Base-by-base conservation (phyloP, 2,113 vertebrate genomes). In the Phyllostomus hastatus region DNA sequence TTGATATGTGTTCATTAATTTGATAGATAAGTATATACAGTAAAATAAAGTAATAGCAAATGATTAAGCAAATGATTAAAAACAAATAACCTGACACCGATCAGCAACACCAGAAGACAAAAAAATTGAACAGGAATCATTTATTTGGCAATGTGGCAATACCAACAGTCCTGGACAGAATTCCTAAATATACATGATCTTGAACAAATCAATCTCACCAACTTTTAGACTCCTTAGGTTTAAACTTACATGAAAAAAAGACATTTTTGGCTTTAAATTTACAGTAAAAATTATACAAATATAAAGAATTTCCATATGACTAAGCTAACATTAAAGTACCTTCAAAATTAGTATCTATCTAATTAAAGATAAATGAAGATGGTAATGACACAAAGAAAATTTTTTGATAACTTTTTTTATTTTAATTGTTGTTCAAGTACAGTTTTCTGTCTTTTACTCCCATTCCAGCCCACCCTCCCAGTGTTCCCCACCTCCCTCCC, bases 221-320 rank as follows among this genome's bases (percentile, higher is more conserved):
- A 82, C 17, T 57, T 89, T 90, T 91, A 92, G 16, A 94, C 54
- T 72, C 12, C 31, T 91, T 8, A 52, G 26, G 3, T 88, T 97
- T 84, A 84, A 95, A 54, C 5, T 50, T 88, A 38, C 0, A 95
- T 83, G 50, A 59, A 84, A 87, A 70, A 50, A 50, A 59, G 33
- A 80, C 31, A 48, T 43, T 4, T 82, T 90, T 54, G 19, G 14
- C 48, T 73, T 88, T 90, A 80, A 75, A 95, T 80, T 75, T 64
- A 48, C 31, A 96, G 61, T 35, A 50, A 73, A 96, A 79, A 93
- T 19, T 69, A 69, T 59, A 52, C n/a, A 97, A 86, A 85, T 88
- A 19, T 69, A 61, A 96, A 83, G 10, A 84, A 66, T 72, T 84
- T 89, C 57, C 46, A 81, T 41, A 33, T 67, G 19, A 80, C 12